Evolutionary conservation across 2,797 vertebrate species (phyloP).

Genomic region (Poeciliopsis presidionis): DNA sequence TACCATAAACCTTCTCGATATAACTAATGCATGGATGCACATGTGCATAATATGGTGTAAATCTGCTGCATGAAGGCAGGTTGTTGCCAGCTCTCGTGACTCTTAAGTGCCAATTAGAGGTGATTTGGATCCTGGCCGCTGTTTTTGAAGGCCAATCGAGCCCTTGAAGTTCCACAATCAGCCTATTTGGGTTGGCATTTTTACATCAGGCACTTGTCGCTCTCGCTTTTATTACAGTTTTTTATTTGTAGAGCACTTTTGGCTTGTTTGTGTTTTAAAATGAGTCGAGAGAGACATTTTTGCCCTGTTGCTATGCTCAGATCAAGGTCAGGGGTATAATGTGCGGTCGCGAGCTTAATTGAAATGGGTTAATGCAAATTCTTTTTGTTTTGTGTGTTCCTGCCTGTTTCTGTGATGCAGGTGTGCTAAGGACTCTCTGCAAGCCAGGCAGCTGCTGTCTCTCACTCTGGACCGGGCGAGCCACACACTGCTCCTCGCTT

Average conservation of each 20-base stretch:
- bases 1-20: constrained; percentile 69
- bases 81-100: constrained; percentile 44
- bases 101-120: constrained; percentile 67
- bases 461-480: constrained; percentile 88
- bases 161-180: constrained; percentile 44
- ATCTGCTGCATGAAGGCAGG: constrained; percentile 37
- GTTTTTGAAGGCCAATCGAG: constrained; percentile 38
- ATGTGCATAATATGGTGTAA: constrained; percentile 61
- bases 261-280: constrained; percentile 39
- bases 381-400: constrained; percentile 3
- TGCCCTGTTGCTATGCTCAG: constrained; percentile 10
- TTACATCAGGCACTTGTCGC: constrained; percentile 21
- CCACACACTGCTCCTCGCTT: constrained; percentile 88
- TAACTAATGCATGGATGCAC: constrained; percentile 58
- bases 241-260: constrained; percentile 47
- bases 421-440: constrained; percentile 82
- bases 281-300: constrained; percentile 16
- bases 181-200: constrained; percentile 35
- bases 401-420: constrained; percentile 70
- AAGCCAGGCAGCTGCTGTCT: constrained; percentile 86
- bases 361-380: constrained; percentile 49
- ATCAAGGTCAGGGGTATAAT: constrained; percentile 51
- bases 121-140: constrained; percentile 42
- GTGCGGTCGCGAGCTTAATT: constrained; percentile 29
- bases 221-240: constrained; percentile 28